Conservation (phyloP, 2,113 vertebrate species). For the Synodontis membranacea region DNA sequence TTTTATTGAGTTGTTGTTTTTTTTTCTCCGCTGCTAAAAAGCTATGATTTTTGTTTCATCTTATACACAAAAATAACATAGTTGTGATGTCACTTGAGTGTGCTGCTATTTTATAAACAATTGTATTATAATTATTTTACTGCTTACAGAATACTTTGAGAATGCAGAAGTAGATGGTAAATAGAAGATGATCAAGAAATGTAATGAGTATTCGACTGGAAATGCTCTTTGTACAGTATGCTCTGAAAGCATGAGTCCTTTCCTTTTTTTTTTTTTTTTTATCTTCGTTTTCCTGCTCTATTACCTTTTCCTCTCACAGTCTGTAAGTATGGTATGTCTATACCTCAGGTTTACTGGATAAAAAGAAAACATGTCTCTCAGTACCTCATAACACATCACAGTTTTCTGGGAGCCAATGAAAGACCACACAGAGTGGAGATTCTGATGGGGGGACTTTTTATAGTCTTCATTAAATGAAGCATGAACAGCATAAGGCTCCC, state of each 20-base stretch:
- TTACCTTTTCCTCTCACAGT: slow-evolving; percentile 78
- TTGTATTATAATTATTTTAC: slow-evolving; percentile 99
- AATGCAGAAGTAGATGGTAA: slow-evolving; percentile 91
- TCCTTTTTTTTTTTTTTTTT: slow-evolving; percentile 56
- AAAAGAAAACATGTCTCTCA: slow-evolving; percentile 75
- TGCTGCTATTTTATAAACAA: slow-evolving; percentile 99
- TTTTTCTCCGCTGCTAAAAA: slow-evolving; percentile 98
- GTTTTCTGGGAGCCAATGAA: slow-evolving; percentile 73
- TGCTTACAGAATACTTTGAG: slow-evolving; percentile 91
- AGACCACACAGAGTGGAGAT: slow-evolving; percentile 45
- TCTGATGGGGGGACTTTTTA: slow-evolving; percentile 29
- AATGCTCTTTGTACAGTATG: slow-evolving; percentile 88
- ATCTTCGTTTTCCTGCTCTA: slow-evolving; percentile 65
- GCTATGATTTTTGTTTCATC: slow-evolving; percentile 93
- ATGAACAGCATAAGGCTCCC: slow-evolving; percentile 69
- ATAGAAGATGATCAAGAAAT: slow-evolving; percentile 87
- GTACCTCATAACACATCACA: slow-evolving; percentile 84
- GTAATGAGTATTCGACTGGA: slow-evolving; percentile 92
- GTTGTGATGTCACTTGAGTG: slow-evolving; percentile 99
- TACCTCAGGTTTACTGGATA: slow-evolving; percentile 99
- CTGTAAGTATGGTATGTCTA: slow-evolving; percentile 84
- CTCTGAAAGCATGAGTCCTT: slow-evolving; percentile 79
- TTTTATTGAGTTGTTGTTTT: slow-evolving; percentile 69
- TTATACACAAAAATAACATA: slow-evolving; percentile 93
- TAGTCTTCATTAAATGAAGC: slow-evolving; percentile 39